These are phyloP conservation scores for Dolichotis patagonum DNA, from an alignment of 2,113 vertebrate genomes.

Conservation along the genomic window DNA sequence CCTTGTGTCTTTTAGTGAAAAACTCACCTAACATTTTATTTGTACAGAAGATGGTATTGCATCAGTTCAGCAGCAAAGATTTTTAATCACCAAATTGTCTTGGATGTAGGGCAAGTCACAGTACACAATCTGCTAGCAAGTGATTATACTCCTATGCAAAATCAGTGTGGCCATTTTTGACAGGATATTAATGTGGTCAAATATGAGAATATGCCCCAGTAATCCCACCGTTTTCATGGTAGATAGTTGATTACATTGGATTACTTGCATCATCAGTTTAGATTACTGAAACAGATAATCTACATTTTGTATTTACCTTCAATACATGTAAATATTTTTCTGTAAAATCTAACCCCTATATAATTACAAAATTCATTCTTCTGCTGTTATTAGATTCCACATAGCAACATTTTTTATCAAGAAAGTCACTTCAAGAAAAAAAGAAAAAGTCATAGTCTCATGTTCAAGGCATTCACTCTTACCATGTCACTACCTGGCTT, in stretches of 20 bases:
- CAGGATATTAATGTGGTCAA: neutral
- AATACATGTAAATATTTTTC: neutral
- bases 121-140: neutral
- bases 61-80: neutral
- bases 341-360: neutral
- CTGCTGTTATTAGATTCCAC: too few species aligned
- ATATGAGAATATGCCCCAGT: neutral
- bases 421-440: neutral
- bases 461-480: neutral
- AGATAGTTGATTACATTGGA: neutral
- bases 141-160: neutral
- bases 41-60: neutral
- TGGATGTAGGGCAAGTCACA: neutral
- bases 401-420: neutral
- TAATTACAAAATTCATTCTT: neutral
- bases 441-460: neutral
- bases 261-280: neutral
- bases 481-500: neutral
- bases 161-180: neutral
- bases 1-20: neutral
- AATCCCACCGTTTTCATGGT: neutral
- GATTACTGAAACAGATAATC: neutral
- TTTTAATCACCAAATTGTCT: neutral
- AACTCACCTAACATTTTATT: neutral
- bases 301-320: neutral